Evolutionary conservation across 2,888 invertebrate species (phyloP).

Genomic region (Hyles lineata): DNA sequence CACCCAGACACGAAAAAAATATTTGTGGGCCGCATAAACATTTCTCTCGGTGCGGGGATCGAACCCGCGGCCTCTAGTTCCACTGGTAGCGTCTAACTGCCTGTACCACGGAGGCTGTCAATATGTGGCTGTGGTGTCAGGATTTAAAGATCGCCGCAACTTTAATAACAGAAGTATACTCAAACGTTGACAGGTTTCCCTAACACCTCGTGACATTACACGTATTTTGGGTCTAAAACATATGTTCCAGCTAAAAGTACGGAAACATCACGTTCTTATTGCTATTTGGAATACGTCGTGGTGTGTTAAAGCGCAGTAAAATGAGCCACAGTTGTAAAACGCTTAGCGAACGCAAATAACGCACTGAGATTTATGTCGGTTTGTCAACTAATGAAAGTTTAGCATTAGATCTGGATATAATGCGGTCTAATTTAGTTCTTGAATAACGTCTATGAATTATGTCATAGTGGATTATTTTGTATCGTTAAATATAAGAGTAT

Average conservation of each 20-base stretch:
- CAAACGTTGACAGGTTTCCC: neutral
- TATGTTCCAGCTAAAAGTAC: neutral
- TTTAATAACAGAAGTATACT: neutral
- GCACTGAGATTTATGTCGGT: neutral
- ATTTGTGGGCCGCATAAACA: too few relatives aligned
- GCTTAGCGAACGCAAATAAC: constrained; percentile 19
- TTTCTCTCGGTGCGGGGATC: too few relatives aligned
- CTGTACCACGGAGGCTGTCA: too few relatives aligned
- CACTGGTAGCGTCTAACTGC: too few relatives aligned
- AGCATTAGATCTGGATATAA: neutral
- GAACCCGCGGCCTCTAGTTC: too few relatives aligned
- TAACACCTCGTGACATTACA: neutral
- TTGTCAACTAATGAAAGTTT: constrained; percentile 7
- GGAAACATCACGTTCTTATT: neutral
- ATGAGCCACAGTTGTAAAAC: neutral
- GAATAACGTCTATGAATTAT: too few relatives aligned
- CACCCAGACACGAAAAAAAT: too few relatives aligned
- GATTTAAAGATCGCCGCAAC: neutral
- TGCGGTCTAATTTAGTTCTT: neutral
- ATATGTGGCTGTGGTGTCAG: too few relatives aligned
- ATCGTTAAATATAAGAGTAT: too few relatives aligned
- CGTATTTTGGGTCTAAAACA: neutral
- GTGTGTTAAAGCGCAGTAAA: constrained; percentile 21
- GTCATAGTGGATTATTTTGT: too few relatives aligned
- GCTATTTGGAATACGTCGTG: neutral